These are phyloP conservation scores for Caracal caracal DNA, from an alignment of 2,113 vertebrate genomes.

Conservation along the genomic window DNA sequence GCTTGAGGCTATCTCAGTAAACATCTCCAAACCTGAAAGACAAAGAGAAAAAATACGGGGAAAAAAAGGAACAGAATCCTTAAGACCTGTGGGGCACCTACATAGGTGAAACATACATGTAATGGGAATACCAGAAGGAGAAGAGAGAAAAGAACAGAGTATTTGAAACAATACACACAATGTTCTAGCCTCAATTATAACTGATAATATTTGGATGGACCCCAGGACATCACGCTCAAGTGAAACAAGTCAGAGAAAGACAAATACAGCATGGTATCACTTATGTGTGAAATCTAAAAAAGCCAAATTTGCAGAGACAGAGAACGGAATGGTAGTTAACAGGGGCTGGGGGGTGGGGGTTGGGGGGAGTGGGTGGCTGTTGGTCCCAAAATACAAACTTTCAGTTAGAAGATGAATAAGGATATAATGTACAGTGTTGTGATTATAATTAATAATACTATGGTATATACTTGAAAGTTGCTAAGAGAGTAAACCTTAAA, in stretches of 20 bases:
- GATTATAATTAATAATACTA: background rate
- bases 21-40: background rate
- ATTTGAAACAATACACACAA: background rate
- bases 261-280: background rate
- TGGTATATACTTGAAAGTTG: background rate
- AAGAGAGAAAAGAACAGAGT: background rate
- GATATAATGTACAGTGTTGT: background rate
- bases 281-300: background rate
- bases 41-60: background rate
- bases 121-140: background rate
- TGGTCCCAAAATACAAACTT: background rate
- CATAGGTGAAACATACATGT: background rate
- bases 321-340: background rate
- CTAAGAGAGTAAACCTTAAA: background rate
- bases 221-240: background rate
- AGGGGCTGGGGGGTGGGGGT: background rate
- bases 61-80: background rate
- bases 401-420: background rate
- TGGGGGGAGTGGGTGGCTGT: background rate
- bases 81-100: background rate
- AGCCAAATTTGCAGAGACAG: background rate
- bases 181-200: background rate
- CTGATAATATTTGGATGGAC: background rate
- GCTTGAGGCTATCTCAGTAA: background rate
- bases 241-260: background rate